Evolutionary conservation across 2,888 invertebrate species (phyloP), one percentile per base, ranked within the genome.

Genomic region (Portevinia maculata): DNA sequence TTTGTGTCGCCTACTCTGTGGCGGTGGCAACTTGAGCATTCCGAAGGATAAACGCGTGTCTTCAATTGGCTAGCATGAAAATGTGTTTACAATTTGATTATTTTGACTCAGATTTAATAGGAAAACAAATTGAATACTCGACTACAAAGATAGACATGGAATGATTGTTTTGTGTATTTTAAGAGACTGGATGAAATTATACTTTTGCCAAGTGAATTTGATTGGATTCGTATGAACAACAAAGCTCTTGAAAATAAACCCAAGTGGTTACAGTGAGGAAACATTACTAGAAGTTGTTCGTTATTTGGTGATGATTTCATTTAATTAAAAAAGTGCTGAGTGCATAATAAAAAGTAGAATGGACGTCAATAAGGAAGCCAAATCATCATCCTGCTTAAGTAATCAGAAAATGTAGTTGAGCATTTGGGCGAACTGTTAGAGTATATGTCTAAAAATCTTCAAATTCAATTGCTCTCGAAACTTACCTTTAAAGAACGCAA

Each of bases 231-330:
- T 15, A 15, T 39, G 39, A 7, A 13, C 15, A 39, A n/a, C n/a
- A n/a, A n/a, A n/a, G n/a, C n/a, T 39, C 13, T 39, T 39, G 39
- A 15, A 39, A 39, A 39, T 39, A 15, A 15, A 39, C 39, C 13
- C 39, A 39, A 39, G 39, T 15, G 15, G 39, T 39, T 13, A 39
- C 15, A 15, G 37, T 13, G 37, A 6, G 5, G 7, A 13, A 37
- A n/a, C 1, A 37, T 37, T 37, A 6, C n/a, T 13, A 37, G 5
- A 0, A 37, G 13, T 13, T 37, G 1, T 6, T 15, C 15, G 13
- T 39, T 39, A n/a, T 13, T 39, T 15, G 13, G 39, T 39, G 15
- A 39, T 39, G 39, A 39, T 39, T 39, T 39, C 13, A 39, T 39
- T 39, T 1, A 13, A 15, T 39, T 39, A 39, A 15, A 39, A 39